Conservation (phyloP, 2,113 vertebrate species). For the Cairina moschata region DNA sequence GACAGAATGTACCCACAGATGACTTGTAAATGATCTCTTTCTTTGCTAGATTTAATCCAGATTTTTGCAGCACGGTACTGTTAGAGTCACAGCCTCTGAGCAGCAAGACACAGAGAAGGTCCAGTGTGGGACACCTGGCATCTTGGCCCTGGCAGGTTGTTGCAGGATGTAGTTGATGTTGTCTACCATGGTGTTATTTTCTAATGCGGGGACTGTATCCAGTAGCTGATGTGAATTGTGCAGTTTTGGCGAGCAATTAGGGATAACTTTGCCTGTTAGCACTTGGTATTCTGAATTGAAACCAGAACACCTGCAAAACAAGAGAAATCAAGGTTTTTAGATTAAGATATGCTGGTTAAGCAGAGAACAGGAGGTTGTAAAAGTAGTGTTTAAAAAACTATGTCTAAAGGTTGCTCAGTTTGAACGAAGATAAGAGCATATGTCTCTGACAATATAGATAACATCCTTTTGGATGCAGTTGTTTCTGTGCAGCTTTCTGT, state of each 20-base stretch:
- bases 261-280: neutral
- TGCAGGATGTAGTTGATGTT: neutral
- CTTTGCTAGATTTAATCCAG: constrained; percentile 55
- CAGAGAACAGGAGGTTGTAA: neutral
- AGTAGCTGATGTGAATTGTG: neutral
- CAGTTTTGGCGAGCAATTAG: neutral
- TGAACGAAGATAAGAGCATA: neutral
- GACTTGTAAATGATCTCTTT: constrained; percentile 37
- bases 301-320: neutral
- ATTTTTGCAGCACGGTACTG: constrained; percentile 21
- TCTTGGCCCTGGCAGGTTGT: neutral
- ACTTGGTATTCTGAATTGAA: neutral
- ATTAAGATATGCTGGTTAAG: neutral
- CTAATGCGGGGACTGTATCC: neutral
- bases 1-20: constrained; percentile 20
- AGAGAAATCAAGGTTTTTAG: neutral
- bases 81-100: neutral
- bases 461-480: neutral
- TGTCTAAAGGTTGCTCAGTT: neutral
- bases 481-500: neutral
- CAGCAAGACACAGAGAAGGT: neutral
- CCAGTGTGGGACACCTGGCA: neutral
- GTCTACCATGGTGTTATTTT: neutral
- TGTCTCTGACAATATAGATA: neutral
- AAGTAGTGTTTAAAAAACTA: neutral